phyloP scores from a whole-genome alignment of 1,140 invertebrate species.

The Branchinecta lindahli region DNA sequence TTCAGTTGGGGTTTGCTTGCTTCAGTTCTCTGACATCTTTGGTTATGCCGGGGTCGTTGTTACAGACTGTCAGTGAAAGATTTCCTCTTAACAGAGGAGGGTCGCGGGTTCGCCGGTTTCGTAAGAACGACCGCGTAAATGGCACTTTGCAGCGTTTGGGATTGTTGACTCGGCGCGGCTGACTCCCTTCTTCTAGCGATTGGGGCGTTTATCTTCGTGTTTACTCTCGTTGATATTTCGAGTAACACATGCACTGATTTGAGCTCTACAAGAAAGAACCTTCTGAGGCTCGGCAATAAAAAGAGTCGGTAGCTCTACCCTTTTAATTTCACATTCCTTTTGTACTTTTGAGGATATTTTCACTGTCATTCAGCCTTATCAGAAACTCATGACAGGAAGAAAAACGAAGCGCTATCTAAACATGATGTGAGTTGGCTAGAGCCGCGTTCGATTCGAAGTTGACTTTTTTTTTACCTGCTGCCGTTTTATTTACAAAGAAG shows the following conservation, averaged over 20 bases:
- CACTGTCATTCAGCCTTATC: neutral
- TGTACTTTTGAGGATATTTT: neutral
- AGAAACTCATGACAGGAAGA: too few relatives aligned
- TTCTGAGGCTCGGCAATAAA: neutral
- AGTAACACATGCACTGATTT: neutral
- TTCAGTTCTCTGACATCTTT: neutral
- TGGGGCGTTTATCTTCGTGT: neutral
- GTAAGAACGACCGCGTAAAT: neutral
- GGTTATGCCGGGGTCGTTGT: neutral
- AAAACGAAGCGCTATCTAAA: too few relatives aligned
- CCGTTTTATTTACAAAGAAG: too few relatives aligned
- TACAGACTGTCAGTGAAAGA: neutral
- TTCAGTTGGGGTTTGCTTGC: constrained; percentile 10
- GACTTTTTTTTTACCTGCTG: too few relatives aligned
- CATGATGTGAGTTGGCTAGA: too few relatives aligned
- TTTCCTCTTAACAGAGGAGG: neutral
- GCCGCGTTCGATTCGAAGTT: too few relatives aligned
- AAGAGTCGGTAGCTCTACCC: neutral
- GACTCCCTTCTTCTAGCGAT: neutral
- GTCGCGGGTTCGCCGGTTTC: neutral
- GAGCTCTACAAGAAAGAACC: neutral
- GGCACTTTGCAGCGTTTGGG: neutral
- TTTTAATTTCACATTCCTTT: neutral
- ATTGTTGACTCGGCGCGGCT: neutral
- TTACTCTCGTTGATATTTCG: neutral